Evolutionary conservation across 2,797 vertebrate genomes (phyloP), one percentile per base, ranked within the genome.

Genomic region (Phyllotis vaccarum): DNA sequence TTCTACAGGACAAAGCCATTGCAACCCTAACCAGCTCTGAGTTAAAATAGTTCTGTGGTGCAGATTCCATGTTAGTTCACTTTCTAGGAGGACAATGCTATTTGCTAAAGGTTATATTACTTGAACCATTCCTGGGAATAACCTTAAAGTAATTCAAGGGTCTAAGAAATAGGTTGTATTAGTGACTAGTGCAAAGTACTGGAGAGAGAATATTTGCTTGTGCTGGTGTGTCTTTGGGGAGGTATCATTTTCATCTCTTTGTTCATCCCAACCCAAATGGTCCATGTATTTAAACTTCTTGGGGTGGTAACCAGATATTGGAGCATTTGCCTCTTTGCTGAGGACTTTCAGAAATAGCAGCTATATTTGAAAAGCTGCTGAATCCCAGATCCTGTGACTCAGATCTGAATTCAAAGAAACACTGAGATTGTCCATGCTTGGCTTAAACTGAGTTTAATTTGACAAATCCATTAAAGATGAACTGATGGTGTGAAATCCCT

Each of bases 31-130:
- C 88, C 5, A 5, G 52, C 54, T 86, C 80, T 78, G 64, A 93
- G 54, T 97, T 40, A 90, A 96, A 97, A 72, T 93, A 90, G 85
- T 94, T 54, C 56, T 43, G 2, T 43, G 58, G 83, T 86, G 56
- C 37, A 62, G 81, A 72, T 62, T 82, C 46, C 79, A 16, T 78
- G 58, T 72, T 56, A 94, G 75, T 80, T 92, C 52, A 81, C 89
- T 86, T 94, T 90, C 60, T 56, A 80, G 40, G 68, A 68, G 31
- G 62, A 91, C 16, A 58, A 5, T 34, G 58, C 43, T 83, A 68
- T 87, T 96, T 40, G 83, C 22, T 94, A 43, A 91, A 89, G 90
- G 60, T 92, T 96, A 75, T 21, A n/a, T 96, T 93, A 91, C 58
- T n/a, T 89, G n/a, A 85, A 90, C 40, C 27, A 56, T 81, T 86